Evolutionary conservation across 2,888 invertebrate species (phyloP).

Genomic region (Lasioglossum malachurum): DNA sequence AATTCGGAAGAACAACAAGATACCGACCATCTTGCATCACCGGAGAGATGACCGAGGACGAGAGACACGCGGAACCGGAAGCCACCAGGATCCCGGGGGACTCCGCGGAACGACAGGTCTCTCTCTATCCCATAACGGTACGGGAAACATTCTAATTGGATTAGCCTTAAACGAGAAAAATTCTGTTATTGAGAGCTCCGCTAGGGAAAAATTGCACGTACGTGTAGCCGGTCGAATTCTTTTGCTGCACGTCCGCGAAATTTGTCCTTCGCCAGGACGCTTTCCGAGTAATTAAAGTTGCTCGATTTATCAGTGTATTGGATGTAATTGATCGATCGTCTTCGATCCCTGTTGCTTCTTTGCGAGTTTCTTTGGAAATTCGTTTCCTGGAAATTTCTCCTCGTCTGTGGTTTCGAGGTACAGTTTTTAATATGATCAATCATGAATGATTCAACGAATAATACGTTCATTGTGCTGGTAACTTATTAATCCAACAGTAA

Average conservation of each 20-base stretch:
- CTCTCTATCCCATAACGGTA: slow-evolving; percentile 62
- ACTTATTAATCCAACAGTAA: not conserved
- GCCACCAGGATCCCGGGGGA: slow-evolving; percentile 39
- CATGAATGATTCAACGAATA: too few species aligned
- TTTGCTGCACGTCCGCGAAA: not conserved
- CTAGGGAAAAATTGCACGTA: not conserved
- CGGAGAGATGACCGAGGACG: slow-evolving; percentile 76
- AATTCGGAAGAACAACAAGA: not conserved
- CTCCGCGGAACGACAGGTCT: slow-evolving; percentile 44
- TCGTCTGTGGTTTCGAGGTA: not conserved
- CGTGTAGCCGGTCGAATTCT: not conserved
- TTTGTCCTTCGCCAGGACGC: not conserved
- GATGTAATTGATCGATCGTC: not conserved
- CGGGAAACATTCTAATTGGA: not conserved
- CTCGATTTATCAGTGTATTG: not conserved
- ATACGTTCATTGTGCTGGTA: too few species aligned
- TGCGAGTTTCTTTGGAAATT: not conserved
- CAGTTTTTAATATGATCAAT: not conserved
- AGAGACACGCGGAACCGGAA: slow-evolving; percentile 58
- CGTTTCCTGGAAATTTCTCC: not conserved
- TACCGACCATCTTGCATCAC: slow-evolving; percentile 47
- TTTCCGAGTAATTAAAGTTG: not conserved
- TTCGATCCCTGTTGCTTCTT: not conserved
- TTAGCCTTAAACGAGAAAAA: not conserved
- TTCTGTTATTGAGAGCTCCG: not conserved